Conservation (phyloP, 2,888 invertebrate species). For the Andrena trimmerana region DNA sequence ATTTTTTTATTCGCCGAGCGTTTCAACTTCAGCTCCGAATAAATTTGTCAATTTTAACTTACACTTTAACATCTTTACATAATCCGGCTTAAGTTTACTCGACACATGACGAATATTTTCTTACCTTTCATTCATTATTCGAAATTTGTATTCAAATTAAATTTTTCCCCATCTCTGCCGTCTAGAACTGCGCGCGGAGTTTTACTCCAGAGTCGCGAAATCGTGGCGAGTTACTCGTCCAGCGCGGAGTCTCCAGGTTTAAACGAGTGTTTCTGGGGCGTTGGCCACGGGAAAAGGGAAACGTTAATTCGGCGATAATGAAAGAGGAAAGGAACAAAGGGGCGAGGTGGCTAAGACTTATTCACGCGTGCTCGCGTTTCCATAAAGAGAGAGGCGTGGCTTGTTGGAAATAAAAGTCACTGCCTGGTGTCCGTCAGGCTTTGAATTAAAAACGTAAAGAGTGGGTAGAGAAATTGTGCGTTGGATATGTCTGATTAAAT, state of each 20-base stretch:
- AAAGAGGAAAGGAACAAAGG: conserved; percentile 12
- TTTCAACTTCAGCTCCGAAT: too few species aligned
- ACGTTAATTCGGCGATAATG: conserved; percentile 13
- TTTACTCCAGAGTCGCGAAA: not conserved
- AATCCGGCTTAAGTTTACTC: too few species aligned
- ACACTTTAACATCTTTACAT: too few species aligned
- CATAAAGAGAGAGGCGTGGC: conserved; percentile 8
- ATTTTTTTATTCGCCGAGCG: too few species aligned
- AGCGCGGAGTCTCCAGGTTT: not conserved
- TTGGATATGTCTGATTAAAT: too few species aligned
- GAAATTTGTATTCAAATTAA: too few species aligned
- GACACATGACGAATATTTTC: too few species aligned
- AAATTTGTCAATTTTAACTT: too few species aligned
- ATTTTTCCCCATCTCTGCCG: too few species aligned
- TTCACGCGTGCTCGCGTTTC: conserved; percentile 31
- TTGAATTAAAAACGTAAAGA: conserved; percentile 41
- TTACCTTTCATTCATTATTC: too few species aligned
- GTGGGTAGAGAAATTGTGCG: too few species aligned
- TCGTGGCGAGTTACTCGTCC: not conserved
- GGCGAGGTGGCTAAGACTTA: conserved; percentile 1
- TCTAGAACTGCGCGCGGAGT: too few species aligned
- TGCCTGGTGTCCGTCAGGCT: conserved; percentile 39
- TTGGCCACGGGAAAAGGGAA: not conserved
- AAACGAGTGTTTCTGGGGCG: not conserved
- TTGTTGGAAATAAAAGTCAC: conserved; percentile 31